A percentile compares a stretch with the other conserved stretches of the same genome.
phyloP scores from a whole-genome alignment of 1,140 invertebrate genomes.

The Drosophila sturtevanti region DNA sequence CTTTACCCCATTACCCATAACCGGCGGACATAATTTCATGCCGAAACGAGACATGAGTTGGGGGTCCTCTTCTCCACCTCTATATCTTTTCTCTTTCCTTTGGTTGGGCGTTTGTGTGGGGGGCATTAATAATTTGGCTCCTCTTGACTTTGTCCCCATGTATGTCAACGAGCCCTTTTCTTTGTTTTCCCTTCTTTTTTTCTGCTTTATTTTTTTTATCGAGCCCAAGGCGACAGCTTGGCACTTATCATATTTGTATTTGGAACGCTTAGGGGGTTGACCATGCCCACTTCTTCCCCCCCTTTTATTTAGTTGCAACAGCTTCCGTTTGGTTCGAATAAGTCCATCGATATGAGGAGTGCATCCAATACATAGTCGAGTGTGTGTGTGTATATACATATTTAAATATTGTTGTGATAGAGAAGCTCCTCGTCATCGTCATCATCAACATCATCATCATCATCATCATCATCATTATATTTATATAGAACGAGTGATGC shows the following conservation, averaged over 20 bases:
- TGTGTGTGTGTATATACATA: conserved; percentile 7
- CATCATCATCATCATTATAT: conserved; percentile 12
- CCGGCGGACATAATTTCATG: conserved; percentile 45
- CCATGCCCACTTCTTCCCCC: background rate
- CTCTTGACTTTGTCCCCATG: conserved; percentile 66
- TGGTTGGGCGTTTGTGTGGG: background rate
- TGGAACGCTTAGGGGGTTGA: conserved; percentile 4
- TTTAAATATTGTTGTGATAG: conserved; percentile 33
- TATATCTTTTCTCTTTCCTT: conserved; percentile 38
- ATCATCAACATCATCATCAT: conserved; percentile 8
- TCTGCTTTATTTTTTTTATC: conserved; percentile 39
- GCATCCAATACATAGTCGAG: background rate
- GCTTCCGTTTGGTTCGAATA: conserved; percentile 32
- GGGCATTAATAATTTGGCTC: conserved; percentile 56
- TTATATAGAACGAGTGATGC: conserved; percentile 36
- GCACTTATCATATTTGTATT: conserved; percentile 54
- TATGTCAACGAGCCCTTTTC: conserved; percentile 59
- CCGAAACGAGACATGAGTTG: conserved; percentile 14
- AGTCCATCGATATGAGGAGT: conserved; percentile 2
- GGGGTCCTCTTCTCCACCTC: background rate
- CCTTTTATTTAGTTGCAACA: conserved; percentile 12
- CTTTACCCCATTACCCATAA: conserved; percentile 58
- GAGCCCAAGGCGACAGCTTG: conserved; percentile 65
- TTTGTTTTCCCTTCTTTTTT: background rate
- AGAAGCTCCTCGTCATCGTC: conserved; percentile 1